These are phyloP conservation scores for Dinomys branickii DNA, from an alignment of 2,113 vertebrate species.

Conservation along the genomic window DNA sequence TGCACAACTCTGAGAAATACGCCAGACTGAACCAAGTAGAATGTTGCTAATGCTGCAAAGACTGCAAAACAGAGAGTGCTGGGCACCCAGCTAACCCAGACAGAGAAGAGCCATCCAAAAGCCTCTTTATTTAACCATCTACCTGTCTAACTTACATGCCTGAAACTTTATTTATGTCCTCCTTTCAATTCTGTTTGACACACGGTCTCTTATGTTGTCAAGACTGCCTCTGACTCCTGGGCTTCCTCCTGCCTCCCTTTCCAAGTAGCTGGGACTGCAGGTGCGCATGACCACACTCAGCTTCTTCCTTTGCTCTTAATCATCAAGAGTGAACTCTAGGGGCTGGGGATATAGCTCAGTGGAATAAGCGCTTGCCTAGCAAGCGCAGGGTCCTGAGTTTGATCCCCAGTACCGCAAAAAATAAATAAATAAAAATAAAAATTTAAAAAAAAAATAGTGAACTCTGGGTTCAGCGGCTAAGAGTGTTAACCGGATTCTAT, in stretches of 20 bases:
- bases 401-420: too few relatives aligned
- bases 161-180: neutral
- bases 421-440: too few relatives aligned
- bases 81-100: neutral
- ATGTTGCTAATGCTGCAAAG: neutral
- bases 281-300: neutral
- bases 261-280: neutral
- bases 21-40: neutral
- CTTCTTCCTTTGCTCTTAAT: neutral
- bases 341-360: too few relatives aligned
- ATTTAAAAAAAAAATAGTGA: too few relatives aligned
- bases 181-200: neutral
- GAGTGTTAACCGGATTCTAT: neutral
- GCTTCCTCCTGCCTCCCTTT: neutral
- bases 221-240: neutral
- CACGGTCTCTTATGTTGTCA: neutral
- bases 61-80: neutral
- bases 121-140: neutral
- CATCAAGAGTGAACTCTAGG: neutral
- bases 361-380: too few relatives aligned
- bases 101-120: neutral
- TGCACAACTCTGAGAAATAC: neutral
- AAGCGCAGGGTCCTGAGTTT: too few relatives aligned
- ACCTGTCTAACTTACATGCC: neutral
- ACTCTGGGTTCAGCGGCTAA: neutral